Base-by-base conservation (phyloP, 2,888 invertebrate species). In the Pedicia rivosa region DNA sequence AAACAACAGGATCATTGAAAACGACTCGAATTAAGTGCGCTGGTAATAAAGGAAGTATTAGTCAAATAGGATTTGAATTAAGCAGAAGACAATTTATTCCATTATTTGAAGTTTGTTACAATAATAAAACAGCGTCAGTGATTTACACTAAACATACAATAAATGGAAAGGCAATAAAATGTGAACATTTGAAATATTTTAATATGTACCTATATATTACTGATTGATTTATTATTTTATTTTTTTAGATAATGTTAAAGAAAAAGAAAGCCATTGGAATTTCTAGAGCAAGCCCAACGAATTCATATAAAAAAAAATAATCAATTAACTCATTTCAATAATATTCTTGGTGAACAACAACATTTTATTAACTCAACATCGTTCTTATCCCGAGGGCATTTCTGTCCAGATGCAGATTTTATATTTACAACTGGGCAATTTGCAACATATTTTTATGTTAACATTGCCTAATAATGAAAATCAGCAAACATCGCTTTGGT, bases 321-420 rank as follows among this genome's bases (percentile, higher is more conserved):
- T 27, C 56, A 58, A 42, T 49, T 53, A 37, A 40, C 47, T 2
- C 48, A 47, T 10, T 55, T 62, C 31, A 50, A n/a, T 2, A 12
- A 3, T 4, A 12, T 55, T 6, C 41, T 62, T 9, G 51, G 52
- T 17, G 48, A 50, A 2, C 40, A 51, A 10, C 36, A 50, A 9
- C 42, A 46, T 16, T 62, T 56, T 41, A 51, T 60, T 17, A 51
- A 46, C 26, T 39, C 43, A 5, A 50, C 47, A 33, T 53, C 53
- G 3, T 62, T 47, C 47, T 42, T 65, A 34, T 48, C 62, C 2
- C 48, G 62, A 24, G 66, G 66, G 3, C 67, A 67, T 46, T 48
- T 67, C 37, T 53, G 64, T 5, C 65, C 67, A 4, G 62, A 61
- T 46, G 63, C 56, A 4, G 67, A 67, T 51, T 65, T 64, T 46